Evolutionary conservation across 2,888 invertebrate species (phyloP).

Genomic region (Parelbella ahira): DNA sequence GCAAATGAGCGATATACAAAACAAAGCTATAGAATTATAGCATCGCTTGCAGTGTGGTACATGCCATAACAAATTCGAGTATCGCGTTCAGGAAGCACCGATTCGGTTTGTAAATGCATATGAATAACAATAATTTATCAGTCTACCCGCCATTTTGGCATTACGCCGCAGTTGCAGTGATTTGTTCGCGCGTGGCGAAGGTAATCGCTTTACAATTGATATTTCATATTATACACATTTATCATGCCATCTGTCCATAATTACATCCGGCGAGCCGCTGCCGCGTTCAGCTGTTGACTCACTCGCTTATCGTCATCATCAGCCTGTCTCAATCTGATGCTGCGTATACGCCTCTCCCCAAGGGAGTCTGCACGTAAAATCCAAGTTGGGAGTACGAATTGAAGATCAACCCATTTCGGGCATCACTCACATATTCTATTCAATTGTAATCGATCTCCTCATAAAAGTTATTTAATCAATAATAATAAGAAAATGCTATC

Average conservation of each 20-base stretch:
- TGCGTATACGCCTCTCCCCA: no score
- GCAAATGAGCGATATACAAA: no score
- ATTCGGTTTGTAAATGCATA: slow-evolving; percentile 16
- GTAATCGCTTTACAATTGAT: slow-evolving; percentile 32
- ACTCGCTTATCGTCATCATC: no score
- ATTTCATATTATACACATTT: slow-evolving; percentile 33
- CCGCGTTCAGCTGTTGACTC: slow-evolving; percentile 18
- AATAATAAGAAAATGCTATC: no score
- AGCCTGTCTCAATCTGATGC: no score
- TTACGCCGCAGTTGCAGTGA: slow-evolving; percentile 4
- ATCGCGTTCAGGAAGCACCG: slow-evolving; percentile 13
- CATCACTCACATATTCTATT: slow-evolving; percentile 23
- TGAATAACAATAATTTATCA: slow-evolving; percentile 21
- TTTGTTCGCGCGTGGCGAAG: slow-evolving; percentile 19
- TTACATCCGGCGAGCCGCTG: slow-evolving; percentile 13
- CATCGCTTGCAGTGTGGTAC: slow-evolving; percentile 5
- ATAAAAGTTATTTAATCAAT: no score
- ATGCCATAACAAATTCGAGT: background rate
- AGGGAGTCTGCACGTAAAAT: no score
- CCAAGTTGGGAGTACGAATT: no score
- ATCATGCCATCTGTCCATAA: slow-evolving; percentile 27
- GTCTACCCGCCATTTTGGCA: slow-evolving; percentile 14
- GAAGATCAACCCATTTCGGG: no score
- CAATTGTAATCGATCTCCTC: slow-evolving; percentile 13
- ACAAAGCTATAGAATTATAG: no score